Percentiles rank a stretch among this genome's conserved stretches.
These are phyloP conservation scores for Atta colombica DNA, from an alignment of 1,140 invertebrate species.

Conservation along the genomic window DNA sequence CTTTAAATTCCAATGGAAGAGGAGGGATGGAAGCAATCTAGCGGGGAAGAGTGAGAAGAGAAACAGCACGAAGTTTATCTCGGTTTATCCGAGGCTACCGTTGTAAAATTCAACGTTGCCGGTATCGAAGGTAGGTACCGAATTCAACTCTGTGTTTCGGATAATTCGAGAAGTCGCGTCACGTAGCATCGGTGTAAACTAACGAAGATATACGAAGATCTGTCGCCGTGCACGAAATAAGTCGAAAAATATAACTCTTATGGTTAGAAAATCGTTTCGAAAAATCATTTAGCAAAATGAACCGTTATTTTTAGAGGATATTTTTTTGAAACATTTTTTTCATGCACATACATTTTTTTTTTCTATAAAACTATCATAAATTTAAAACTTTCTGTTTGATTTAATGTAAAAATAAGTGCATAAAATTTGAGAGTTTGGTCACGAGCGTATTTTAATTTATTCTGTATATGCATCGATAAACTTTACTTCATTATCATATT, in stretches of 20 bases:
- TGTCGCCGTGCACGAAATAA: conserved; percentile 41
- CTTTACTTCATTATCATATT: conserved; percentile 6
- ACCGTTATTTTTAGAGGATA: background rate
- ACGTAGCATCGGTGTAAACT: conserved; percentile 65
- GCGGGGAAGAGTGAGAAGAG: background rate
- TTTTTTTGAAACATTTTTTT: background rate
- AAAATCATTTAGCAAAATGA: conserved; percentile 5
- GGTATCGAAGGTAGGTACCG: conserved; percentile 28
- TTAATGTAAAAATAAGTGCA: background rate
- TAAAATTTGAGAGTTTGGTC: background rate
- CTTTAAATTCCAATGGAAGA: conserved; percentile 72
- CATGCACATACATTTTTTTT: background rate
- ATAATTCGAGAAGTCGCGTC: conserved; percentile 67
- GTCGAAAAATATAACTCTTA: conserved; percentile 3
- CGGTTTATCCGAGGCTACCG: conserved; percentile 61
- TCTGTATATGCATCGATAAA: background rate
- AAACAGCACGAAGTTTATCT: conserved; percentile 70
- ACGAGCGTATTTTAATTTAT: background rate
- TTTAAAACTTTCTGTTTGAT: background rate
- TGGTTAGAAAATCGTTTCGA: conserved; percentile 26
- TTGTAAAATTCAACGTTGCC: conserved; percentile 72
- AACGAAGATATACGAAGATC: conserved; percentile 67
- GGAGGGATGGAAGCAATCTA: conserved; percentile 68
- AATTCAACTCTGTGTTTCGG: conserved; percentile 67
- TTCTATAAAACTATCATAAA: background rate